Evolutionary conservation across 2,113 vertebrate genomes (phyloP), one percentile per base, ranked within the genome.

Genomic region (Mustela lutreola): DNA sequence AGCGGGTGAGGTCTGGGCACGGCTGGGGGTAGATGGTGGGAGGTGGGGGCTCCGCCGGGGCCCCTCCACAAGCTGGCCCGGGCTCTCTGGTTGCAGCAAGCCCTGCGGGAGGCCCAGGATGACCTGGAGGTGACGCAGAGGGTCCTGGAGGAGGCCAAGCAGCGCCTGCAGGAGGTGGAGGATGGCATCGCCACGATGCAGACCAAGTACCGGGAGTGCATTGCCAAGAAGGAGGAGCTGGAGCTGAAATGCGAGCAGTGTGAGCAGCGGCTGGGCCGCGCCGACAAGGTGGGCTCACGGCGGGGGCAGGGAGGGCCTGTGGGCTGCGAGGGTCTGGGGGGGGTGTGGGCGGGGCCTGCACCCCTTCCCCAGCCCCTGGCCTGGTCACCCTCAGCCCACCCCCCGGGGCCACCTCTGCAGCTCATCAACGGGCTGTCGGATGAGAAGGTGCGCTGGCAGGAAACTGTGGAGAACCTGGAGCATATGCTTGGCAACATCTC

Each of bases 361-460:
- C 19, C 21, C 31, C 48, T 42, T 75, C 71, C 81, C 75, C 8
- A 18, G 48, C 31, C 62, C 91, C 19, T 2, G 50, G 65, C n/a
- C 42, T 6, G 48, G 86, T 71, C 45, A 83, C 70, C 93, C 67
- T 63, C 67, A 92, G 24, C 80, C 63, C 62, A 85, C 7, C 4
- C 36, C n/a, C 2, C 0, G 0, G 15, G 67, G 48, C 21, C 56
- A 9, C 95, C 73, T 97, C 93, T 39, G 26, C 97, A 99, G 99
- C 99, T 99, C 92, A 99, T 99, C 91, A 99, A 98, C 1, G 99
- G 99, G 73, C 97, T 99, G 94, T 98, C 99, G 11, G 99, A 99
- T 75, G 99, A 99, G 98, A 99, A 99, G 90, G 98, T 99, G 65
- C 99, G 99, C 91, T 99, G 99, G 99, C 99, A 98, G 93, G 99